Conservation (phyloP, 2,888 invertebrate species). For the Agonopterix alstromeriana region DNA sequence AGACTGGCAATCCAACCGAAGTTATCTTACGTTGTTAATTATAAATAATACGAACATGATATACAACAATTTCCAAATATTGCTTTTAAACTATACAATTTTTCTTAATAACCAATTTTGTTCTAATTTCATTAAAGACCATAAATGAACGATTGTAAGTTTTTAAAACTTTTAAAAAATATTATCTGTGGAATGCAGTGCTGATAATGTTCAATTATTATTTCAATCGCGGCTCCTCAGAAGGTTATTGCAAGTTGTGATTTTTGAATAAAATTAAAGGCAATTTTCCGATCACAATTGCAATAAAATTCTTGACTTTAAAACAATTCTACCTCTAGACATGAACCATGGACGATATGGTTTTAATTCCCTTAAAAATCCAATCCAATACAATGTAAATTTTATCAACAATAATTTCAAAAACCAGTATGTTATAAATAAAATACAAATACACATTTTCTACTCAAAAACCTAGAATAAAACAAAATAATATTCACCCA, state of each 20-base stretch:
- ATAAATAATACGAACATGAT: slow-evolving; percentile 7
- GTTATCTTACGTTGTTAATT: background rate
- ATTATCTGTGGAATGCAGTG: slow-evolving; percentile 60
- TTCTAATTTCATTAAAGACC: slow-evolving; percentile 22
- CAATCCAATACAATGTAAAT: background rate
- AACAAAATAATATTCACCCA: no score
- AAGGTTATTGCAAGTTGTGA: slow-evolving; percentile 41
- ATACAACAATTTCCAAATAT: slow-evolving; percentile 46
- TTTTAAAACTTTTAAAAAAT: slow-evolving; percentile 29
- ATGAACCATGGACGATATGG: background rate
- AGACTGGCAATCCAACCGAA: background rate
- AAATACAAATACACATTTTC: no score
- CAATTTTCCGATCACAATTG: slow-evolving; percentile 24
- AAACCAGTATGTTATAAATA: no score
- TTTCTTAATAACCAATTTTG: slow-evolving; percentile 24
- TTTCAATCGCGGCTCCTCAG: slow-evolving; percentile 12
- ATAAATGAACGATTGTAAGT: slow-evolving; percentile 10
- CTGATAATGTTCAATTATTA: slow-evolving; percentile 19
- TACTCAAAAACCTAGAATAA: no score
- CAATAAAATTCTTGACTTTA: slow-evolving; percentile 34
- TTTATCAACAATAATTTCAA: no score
- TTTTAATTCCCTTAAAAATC: background rate
- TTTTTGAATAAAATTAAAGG: slow-evolving; percentile 5
- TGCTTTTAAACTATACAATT: slow-evolving; percentile 37
- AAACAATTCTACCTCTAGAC: slow-evolving; percentile 10